These are phyloP conservation scores for Myioborus miniatus DNA, from an alignment of 2,797 vertebrate genomes.

Conservation along the genomic window DNA sequence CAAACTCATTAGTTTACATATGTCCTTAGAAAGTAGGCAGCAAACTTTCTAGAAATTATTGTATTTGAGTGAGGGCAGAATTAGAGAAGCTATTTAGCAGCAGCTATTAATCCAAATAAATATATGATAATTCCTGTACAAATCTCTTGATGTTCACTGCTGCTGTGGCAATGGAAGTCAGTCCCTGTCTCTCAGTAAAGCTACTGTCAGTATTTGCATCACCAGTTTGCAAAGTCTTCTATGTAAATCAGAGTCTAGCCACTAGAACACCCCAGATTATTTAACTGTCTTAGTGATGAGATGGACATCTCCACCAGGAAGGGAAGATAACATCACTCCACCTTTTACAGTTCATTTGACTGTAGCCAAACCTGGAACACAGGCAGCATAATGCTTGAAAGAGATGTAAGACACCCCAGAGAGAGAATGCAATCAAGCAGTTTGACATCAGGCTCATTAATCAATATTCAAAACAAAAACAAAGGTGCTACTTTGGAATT, in stretches of 20 bases:
- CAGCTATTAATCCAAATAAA: not conserved
- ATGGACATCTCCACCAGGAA: not conserved
- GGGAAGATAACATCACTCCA: not conserved
- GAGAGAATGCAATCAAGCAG: not conserved
- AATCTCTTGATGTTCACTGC: not conserved
- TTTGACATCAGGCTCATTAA: not conserved
- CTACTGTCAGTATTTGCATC: not conserved
- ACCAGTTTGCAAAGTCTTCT: not conserved
- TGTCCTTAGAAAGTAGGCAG: not conserved
- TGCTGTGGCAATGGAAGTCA: fast-evolving
- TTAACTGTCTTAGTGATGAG: not conserved
- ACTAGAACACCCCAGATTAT: not conserved
- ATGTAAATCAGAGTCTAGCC: not conserved
- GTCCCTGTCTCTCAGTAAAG: not conserved
- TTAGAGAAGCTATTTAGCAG: not conserved
- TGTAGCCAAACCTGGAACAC: not conserved
- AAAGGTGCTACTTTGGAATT: not conserved
- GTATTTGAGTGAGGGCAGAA: not conserved
- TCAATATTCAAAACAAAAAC: not conserved
- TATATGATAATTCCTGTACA: not conserved
- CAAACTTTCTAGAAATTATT: not conserved
- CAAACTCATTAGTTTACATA: not conserved
- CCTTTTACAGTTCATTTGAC: not conserved
- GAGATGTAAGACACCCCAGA: fast-evolving
- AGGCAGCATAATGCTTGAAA: not conserved